Evolutionary conservation across 1,140 invertebrate species (phyloP), one percentile per base, ranked within the genome.

Genomic region (Bombus pyrosoma): DNA sequence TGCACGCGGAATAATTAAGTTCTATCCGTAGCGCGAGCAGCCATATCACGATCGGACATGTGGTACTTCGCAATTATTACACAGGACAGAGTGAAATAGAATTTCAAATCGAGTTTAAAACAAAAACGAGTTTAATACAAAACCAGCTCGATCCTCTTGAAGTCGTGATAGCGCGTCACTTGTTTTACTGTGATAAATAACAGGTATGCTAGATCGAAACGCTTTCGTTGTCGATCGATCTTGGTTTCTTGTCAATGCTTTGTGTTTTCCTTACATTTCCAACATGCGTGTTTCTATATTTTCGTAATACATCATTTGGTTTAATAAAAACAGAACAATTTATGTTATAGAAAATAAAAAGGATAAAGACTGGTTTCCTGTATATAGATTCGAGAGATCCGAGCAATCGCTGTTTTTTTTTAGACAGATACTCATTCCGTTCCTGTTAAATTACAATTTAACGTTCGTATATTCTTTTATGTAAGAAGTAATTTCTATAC

Each of bases 1-100:
- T 25, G 10, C n/a, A 15, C 76, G 37, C 8, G n/a, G 75, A n/a
- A 18, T 62, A 85, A 85, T 85, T 80, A 85, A 72, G 66, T 71
- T 34, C 57, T 37, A 41, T 34, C 53, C 41, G 41, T 32, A 18
- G 12, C 22, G 18, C 47, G 5, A 22, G 47, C 47, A 53, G 5
- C 47, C 39, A 15, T 83, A 37, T 34, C 41, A 12, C 41, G 72
- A 47, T 37, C 25, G 18, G 2, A 8, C 22, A 22, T 13, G 28
- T 9, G 15, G 1, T 37, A n/a, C 8, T n/a, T 41, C 3, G 5
- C 5, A 5, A 75, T 47, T 18, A 22, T 62, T 62, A 62, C 9
- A n/a, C 25, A 15, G 3, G 28, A 9, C 6, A 18, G 25, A 2
- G 34, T 15, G 66, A 34, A 39, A 80, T 43, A 15, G 77, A 18